Conservation (phyloP, 2,113 vertebrate species). For the Rynchops niger region DNA sequence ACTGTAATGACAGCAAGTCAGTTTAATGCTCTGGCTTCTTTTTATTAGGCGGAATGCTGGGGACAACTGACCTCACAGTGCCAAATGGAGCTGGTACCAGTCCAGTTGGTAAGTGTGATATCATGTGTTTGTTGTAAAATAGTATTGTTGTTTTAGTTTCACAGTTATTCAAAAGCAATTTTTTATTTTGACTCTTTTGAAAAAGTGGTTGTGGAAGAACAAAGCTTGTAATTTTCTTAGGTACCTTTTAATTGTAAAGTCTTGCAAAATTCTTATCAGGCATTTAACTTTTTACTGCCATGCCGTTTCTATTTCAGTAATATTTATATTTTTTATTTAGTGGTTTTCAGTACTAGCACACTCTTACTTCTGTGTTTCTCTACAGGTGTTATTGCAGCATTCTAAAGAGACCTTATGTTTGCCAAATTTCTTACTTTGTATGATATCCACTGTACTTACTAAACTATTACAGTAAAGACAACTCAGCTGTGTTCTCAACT, state of each 20-base stretch:
- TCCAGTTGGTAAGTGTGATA: conserved; percentile 83
- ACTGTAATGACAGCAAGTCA: neutral
- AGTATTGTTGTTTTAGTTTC: neutral
- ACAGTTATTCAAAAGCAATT: neutral
- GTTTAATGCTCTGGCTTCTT: neutral
- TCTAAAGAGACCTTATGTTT: neutral
- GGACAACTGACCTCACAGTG: conserved; percentile 85
- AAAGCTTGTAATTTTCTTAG: neutral
- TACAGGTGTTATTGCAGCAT: neutral
- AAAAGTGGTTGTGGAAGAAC: neutral
- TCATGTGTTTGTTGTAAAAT: neutral
- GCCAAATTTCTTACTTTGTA: neutral
- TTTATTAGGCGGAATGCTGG: conserved; percentile 86
- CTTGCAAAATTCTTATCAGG: neutral
- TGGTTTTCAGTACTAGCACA: neutral
- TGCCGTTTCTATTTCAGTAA: neutral
- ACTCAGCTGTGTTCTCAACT: neutral
- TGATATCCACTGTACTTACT: neutral
- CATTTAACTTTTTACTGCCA: neutral
- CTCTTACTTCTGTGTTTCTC: neutral
- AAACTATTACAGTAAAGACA: neutral
- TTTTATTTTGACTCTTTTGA: neutral
- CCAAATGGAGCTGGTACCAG: conserved; percentile 88
- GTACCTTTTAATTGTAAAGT: neutral
- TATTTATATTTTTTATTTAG: neutral